Evolutionary conservation across 2,888 invertebrate species (phyloP).

Genomic region (Dryobotodes eremita): DNA sequence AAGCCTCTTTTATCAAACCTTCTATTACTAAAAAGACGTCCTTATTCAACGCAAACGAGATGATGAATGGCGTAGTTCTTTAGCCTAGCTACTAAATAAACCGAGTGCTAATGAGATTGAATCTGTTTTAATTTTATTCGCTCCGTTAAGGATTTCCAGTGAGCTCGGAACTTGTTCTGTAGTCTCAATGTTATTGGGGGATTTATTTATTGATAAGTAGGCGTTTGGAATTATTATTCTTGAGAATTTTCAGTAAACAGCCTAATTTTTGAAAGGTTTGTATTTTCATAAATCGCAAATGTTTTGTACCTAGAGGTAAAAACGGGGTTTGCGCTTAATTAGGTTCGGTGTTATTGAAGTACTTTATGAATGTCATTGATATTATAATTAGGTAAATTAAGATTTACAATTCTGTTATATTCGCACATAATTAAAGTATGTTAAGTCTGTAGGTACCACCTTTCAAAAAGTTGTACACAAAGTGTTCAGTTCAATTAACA

Average conservation of each 20-base stretch:
- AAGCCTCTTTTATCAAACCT: not conserved
- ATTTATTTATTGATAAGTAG: conserved; percentile 10
- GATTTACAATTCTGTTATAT: too few species aligned
- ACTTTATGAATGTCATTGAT: too few species aligned
- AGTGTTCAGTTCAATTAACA: not conserved
- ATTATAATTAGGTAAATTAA: too few species aligned
- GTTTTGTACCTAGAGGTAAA: not conserved
- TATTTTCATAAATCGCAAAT: not conserved
- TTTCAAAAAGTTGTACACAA: not conserved
- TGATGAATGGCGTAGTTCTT: conserved; percentile 50
- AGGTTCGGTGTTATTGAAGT: too few species aligned
- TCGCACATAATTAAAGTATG: not conserved
- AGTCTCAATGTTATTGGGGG: conserved; percentile 2
- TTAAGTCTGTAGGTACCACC: not conserved
- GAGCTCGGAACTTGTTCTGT: conserved; percentile 23
- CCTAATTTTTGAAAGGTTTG: not conserved
- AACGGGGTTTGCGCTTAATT: not conserved
- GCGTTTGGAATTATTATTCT: conserved; percentile 5
- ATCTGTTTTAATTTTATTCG: conserved; percentile 75
- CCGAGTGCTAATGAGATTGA: conserved; percentile 77
- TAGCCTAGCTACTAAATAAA: conserved; percentile 73
- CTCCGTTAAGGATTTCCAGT: conserved; percentile 29
- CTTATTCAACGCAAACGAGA: conserved; percentile 27
- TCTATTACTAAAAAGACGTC: conserved; percentile 16
- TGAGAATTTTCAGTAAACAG: not conserved